A percentile compares a stretch with the other conserved stretches of the same genome.
Conservation (phyloP, 2,113 vertebrate species). For the Numenius arquata region DNA sequence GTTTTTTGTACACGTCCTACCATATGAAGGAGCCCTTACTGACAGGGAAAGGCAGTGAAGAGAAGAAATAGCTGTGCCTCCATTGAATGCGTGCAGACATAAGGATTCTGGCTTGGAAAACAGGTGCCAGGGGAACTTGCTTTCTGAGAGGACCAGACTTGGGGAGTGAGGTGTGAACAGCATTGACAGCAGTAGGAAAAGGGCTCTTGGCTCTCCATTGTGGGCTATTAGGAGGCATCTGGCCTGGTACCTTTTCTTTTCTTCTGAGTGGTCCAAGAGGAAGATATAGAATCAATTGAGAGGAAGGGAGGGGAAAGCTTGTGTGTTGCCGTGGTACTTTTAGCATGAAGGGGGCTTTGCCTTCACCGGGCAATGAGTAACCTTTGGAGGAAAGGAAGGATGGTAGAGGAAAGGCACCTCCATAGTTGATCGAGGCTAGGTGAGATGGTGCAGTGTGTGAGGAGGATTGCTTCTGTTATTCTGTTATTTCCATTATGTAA, state of each 20-base stretch:
- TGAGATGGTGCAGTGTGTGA: background rate
- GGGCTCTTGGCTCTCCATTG: background rate
- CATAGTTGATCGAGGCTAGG: rapidly evolving
- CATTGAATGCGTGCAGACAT: background rate
- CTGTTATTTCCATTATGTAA: background rate
- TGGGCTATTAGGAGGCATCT: background rate
- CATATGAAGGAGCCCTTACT: background rate
- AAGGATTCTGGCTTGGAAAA: background rate
- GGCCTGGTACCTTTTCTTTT: background rate
- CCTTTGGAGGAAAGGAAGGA: background rate
- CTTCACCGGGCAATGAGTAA: background rate
- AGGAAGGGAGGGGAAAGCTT: background rate
- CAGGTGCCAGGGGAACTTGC: background rate
- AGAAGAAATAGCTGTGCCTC: background rate
- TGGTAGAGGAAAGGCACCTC: background rate
- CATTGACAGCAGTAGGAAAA: background rate
- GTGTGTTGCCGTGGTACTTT: background rate
- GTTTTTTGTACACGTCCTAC: background rate
- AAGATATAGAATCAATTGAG: background rate
- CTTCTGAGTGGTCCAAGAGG: background rate
- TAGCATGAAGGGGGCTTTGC: background rate
- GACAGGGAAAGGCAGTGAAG: background rate
- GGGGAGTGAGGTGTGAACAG: background rate
- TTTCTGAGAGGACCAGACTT: background rate
- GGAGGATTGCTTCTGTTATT: background rate